phyloP scores from a whole-genome alignment of 2,797 vertebrate species.

The Oophaga sylvatica region DNA sequence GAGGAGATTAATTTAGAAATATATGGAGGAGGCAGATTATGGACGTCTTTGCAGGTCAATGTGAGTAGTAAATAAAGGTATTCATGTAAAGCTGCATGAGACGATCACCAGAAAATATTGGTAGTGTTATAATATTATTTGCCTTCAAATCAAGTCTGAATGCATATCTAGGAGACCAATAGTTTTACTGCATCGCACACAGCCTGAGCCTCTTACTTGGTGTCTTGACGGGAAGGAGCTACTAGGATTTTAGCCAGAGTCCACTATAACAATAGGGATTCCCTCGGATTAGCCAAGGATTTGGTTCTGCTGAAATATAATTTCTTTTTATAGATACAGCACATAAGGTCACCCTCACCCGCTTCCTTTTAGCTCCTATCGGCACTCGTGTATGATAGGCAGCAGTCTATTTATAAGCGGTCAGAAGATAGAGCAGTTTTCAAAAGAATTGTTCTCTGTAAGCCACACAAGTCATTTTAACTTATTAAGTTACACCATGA shows the following conservation, averaged over 20 bases:
- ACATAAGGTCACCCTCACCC: constrained; percentile 33
- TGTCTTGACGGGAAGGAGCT: constrained; percentile 28
- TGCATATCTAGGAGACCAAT: not conserved
- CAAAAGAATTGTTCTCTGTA: constrained; percentile 51
- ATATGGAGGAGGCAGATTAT: no score
- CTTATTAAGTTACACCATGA: constrained; percentile 63
- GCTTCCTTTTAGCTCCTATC: constrained; percentile 38
- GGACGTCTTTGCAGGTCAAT: no score
- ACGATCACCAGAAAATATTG: not conserved
- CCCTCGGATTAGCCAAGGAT: constrained; percentile 53
- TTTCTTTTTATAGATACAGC: constrained; percentile 60
- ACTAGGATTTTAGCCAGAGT: constrained; percentile 24
- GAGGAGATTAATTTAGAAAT: no score
- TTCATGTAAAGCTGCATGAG: no score
- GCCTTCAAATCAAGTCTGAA: not conserved
- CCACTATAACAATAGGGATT: constrained; percentile 60
- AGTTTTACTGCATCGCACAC: not conserved
- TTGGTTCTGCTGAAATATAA: constrained; percentile 52
- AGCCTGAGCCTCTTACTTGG: not conserved
- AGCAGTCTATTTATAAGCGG: constrained; percentile 47
- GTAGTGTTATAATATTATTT: not conserved
- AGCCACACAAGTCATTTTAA: constrained; percentile 57
- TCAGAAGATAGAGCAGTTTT: constrained; percentile 44
- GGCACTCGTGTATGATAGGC: constrained; percentile 5
- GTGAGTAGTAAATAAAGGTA: no score